Percentiles rank a stretch among this genome's conserved stretches.
These are phyloP conservation scores for Epistrophe grossulariae DNA, from an alignment of 2,888 invertebrate species.

Conservation along the genomic window DNA sequence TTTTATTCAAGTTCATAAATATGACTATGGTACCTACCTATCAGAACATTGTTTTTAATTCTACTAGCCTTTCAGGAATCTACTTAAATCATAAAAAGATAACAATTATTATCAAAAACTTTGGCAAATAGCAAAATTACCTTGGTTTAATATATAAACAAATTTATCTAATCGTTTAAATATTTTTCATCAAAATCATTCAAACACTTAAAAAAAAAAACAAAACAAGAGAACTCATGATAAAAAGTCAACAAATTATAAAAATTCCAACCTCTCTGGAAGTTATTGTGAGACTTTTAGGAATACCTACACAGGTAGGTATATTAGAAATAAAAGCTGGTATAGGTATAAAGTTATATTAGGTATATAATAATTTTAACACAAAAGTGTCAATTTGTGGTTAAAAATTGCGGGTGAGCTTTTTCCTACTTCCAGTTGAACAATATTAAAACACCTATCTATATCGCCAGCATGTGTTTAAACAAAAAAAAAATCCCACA, in stretches of 20 bases:
- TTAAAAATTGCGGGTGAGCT: constrained; percentile 26
- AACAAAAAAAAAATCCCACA: constrained; percentile 9
- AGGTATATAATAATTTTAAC: neutral
- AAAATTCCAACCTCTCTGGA: neutral
- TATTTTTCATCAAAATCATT: constrained; percentile 15
- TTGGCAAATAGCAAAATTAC: constrained; percentile 1
- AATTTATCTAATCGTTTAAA: neutral
- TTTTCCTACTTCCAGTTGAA: constrained; percentile 13
- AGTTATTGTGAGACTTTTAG: neutral
- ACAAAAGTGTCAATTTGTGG: constrained; percentile 49
- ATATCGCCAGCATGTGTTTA: constrained; percentile 8
- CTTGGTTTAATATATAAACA: constrained; percentile 8
- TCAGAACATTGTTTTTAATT: neutral
- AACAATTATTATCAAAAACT: constrained; percentile 21
- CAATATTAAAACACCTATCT: constrained; percentile 24
- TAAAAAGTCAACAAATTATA: constrained; percentile 5
- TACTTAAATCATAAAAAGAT: constrained; percentile 13
- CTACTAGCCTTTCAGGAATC: neutral
- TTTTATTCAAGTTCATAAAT: neutral
- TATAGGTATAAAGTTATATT: neutral
- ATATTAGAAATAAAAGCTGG: neutral
- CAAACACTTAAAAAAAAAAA: neutral
- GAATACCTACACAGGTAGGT: too few species aligned
- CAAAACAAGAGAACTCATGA: neutral
- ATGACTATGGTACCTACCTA: neutral